Evolutionary conservation across 2,888 invertebrate genomes (phyloP), one percentile per base, ranked within the genome.

Genomic region (Ephialtes manifestator): DNA sequence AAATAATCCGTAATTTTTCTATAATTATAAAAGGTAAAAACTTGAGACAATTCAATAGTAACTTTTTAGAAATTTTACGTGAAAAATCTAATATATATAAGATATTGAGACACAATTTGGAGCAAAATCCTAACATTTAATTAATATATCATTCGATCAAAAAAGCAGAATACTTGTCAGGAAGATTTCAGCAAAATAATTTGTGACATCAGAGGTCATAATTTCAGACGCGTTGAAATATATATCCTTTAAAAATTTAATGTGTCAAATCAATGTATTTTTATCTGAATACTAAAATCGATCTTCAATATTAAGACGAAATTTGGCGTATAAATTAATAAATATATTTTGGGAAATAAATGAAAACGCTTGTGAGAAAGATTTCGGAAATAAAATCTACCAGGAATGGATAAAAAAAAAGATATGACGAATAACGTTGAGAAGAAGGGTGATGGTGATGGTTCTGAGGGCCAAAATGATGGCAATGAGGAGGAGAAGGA

Each of bases 391-490:
- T n/a, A 72, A 7, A 24, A 20, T 60, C 10, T 24, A 24, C 35
- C 28, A 35, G 43, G 48, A 20, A 11, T 71, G 46, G 18, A 51
- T 58, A 43, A 55, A 53, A 43, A 55, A 53, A 55, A 67, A 67
- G 24, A 67, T 81, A 51, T 72, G 24, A 68, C 67, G 67, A 81
- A 55, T 51, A 82, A 72, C 39, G 80, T 68, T 46, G 75, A 84
- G 63, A 81, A 85, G n/a, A 71, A 81, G 83, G 75, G 86, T 24
- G 85, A 83, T 63, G 83, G 74, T 31, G 88, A 86, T 43, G 83
- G 68, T 79, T 78, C 74, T 53, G 85, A 79, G 48, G 72, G 51
- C 58, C 71, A 68, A 70, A 58, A n/a, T 35, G 60, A 58, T 39
- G 85, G 68, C 15, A 76, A 60, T 18, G 83, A 70, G 24, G 74